Conservation (phyloP, 1,140 invertebrate species). For the Brachionus asplanchnoidis region DNA sequence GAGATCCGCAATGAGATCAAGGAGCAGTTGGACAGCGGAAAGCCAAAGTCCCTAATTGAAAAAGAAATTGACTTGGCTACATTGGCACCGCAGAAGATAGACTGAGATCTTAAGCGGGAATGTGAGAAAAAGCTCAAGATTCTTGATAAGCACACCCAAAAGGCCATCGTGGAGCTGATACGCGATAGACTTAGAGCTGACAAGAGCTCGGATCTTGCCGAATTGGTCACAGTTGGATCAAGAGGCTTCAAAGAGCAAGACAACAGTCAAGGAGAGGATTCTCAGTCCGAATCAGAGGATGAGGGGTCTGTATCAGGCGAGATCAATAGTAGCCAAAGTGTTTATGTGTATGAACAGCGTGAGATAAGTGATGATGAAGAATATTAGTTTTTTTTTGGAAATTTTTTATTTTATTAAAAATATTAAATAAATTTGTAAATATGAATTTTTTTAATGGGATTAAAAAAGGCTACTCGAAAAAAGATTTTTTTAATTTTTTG, state of each 20-base stretch:
- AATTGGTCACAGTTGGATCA: constrained; percentile 27
- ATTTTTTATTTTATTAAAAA: too few relatives aligned
- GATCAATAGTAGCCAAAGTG: not conserved
- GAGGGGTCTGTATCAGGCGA: not conserved
- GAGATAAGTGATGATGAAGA: constrained; percentile 33
- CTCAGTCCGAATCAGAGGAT: not conserved
- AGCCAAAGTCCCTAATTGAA: constrained; percentile 72
- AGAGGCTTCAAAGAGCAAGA: not conserved
- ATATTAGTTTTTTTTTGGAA: not conserved
- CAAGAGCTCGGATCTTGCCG: constrained; percentile 3
- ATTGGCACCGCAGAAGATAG: constrained; percentile 86
- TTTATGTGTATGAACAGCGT: not conserved
- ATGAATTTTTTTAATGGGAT: not conserved
- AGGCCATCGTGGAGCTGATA: constrained; percentile 88
- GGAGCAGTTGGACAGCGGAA: constrained; percentile 72
- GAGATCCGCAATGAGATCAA: constrained; percentile 74
- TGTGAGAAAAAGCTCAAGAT: constrained; percentile 83
- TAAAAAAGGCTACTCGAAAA: not conserved
- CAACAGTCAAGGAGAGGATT: not conserved
- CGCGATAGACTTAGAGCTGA: constrained; percentile 64
- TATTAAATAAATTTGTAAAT: not conserved
- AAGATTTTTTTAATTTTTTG: not conserved
- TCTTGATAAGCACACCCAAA: constrained; percentile 81
- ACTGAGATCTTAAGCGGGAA: constrained; percentile 94
- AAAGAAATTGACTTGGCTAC: constrained; percentile 85